Percentiles rank a stretch among this genome's conserved stretches.
Conservation (phyloP, 2,113 vertebrate genomes). For the Grallaria varia region DNA sequence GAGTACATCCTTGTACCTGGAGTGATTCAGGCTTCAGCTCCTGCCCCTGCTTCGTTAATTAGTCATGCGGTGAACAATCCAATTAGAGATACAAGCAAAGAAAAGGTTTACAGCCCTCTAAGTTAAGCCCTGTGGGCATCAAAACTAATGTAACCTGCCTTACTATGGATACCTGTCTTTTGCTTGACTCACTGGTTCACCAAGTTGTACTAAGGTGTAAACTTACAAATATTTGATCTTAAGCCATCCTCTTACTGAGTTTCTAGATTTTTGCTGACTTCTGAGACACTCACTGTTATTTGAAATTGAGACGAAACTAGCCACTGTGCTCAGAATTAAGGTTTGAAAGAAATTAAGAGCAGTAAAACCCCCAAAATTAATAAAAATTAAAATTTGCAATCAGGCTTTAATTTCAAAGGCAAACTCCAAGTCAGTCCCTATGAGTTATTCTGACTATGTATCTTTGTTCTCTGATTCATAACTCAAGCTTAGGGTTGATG, state of each 20-base stretch:
- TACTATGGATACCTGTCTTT: not conserved
- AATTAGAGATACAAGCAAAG: not conserved
- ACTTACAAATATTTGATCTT: not conserved
- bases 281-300: not conserved
- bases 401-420: not conserved
- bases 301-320: not conserved
- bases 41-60: not conserved
- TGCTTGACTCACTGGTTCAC: not conserved
- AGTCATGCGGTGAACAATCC: not conserved
- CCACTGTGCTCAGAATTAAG: not conserved
- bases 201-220: not conserved
- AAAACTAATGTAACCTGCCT: not conserved
- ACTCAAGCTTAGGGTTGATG: not conserved
- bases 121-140: not conserved
- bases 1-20: not conserved
- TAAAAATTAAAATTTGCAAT: not conserved
- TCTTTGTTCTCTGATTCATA: not conserved
- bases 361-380: not conserved
- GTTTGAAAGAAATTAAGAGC: not conserved
- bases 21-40: not conserved
- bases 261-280: not conserved
- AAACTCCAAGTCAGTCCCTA: not conserved
- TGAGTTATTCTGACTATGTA: not conserved
- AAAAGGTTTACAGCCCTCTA: not conserved
- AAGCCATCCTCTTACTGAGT: not conserved